phyloP scores from a whole-genome alignment of 2,888 invertebrate genomes.

The Eledone cirrhosa region DNA sequence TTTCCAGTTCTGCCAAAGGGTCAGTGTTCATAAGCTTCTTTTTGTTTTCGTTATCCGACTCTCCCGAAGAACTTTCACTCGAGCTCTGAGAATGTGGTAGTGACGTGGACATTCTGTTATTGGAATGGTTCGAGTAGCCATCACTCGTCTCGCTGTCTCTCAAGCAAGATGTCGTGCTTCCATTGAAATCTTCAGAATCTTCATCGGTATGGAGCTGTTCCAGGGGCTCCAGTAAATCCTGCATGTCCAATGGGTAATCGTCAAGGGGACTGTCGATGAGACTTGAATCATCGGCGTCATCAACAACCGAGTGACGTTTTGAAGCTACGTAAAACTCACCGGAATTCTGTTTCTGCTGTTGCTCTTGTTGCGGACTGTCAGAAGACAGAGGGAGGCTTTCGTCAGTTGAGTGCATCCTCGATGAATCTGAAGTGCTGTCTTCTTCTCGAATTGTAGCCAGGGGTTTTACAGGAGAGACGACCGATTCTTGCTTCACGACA shows the following conservation, averaged over 20 bases:
- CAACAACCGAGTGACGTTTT: neutral
- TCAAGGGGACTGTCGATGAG: conserved; percentile 28
- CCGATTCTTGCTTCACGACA: conserved; percentile 11
- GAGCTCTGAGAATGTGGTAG: conserved; percentile 32
- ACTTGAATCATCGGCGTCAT: conserved; percentile 31
- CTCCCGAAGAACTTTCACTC: conserved; percentile 42
- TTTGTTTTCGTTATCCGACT: conserved; percentile 38
- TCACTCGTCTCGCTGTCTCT: conserved; percentile 24
- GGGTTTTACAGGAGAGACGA: conserved; percentile 18
- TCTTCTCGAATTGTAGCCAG: conserved; percentile 19
- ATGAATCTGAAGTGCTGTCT: conserved; percentile 15
- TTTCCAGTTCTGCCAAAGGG: conserved; percentile 51
- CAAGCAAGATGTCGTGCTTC: neutral
- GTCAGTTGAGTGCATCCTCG: neutral
- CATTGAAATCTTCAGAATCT: conserved; percentile 26
- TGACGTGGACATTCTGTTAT: conserved; percentile 30
- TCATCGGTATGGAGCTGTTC: conserved; percentile 23
- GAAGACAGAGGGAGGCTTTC: neutral
- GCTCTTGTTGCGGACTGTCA: neutral
- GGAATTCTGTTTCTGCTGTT: neutral
- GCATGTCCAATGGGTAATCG: conserved; percentile 28
- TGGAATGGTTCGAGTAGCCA: neutral
- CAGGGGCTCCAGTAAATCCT: conserved; percentile 28
- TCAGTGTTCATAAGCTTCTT: conserved; percentile 50
- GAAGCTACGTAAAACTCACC: conserved; percentile 23